These are phyloP conservation scores for Eupelmus urozonus DNA, from an alignment of 2,888 invertebrate species.

Conservation along the genomic window DNA sequence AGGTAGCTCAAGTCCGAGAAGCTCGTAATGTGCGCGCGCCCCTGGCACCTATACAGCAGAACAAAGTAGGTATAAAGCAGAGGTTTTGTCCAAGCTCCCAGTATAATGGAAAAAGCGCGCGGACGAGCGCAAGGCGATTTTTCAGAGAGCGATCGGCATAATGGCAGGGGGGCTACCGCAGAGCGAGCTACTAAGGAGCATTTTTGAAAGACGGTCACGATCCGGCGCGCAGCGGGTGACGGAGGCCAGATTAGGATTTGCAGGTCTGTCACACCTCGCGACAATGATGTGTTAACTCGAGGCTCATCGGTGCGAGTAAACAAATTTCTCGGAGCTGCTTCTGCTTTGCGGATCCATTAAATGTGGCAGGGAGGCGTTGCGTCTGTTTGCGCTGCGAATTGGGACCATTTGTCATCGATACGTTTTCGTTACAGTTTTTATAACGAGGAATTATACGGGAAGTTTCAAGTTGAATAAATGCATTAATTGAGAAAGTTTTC, in stretches of 20 bases:
- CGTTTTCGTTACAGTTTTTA: too few relatives aligned
- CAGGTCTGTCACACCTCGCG: constrained; percentile 70
- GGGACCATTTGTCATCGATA: constrained; percentile 1
- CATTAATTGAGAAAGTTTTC: too few relatives aligned
- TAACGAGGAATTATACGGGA: too few relatives aligned
- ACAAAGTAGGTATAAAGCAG: constrained; percentile 60
- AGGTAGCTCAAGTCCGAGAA: constrained; percentile 61
- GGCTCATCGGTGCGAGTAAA: constrained; percentile 64
- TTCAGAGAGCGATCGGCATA: constrained; percentile 59
- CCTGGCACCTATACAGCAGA: constrained; percentile 29
- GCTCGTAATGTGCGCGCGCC: constrained; percentile 58
- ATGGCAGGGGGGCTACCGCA: constrained; percentile 59
- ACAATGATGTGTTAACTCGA: constrained; percentile 73
- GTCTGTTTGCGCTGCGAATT: neutral
- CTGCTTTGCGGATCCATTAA: neutral
- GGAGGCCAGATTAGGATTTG: constrained; percentile 73
- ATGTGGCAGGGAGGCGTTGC: too few relatives aligned
- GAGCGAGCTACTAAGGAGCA: constrained; percentile 66
- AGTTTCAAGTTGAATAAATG: too few relatives aligned
- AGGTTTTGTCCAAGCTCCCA: constrained; percentile 50
- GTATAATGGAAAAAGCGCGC: too few relatives aligned
- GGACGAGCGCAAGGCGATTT: constrained; percentile 55
- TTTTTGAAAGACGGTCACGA: constrained; percentile 72
- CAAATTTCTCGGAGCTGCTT: constrained; percentile 37
- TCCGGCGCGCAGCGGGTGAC: constrained; percentile 65